Base-by-base conservation (phyloP, 2,888 invertebrate species). In the Cosmia pyralina region DNA sequence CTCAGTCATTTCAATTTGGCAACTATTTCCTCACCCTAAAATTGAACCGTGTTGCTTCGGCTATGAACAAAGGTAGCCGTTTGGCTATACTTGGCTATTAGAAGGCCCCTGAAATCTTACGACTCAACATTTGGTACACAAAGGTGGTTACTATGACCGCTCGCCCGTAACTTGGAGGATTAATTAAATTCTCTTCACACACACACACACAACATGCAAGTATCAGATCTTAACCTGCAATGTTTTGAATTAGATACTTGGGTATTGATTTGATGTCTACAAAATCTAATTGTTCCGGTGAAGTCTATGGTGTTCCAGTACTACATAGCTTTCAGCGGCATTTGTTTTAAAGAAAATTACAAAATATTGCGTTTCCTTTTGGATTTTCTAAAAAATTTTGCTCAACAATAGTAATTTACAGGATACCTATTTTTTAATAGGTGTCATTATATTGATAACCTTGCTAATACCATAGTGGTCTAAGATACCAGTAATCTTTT, bases 131-230 rank as follows among this genome's bases (percentile, higher is more conserved):
- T 89, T 83, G 87, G 70, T 66, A 72, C 69, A 79, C 84, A 82
- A 72, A 80, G 81, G 79, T 78, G 80, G 82, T 78, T 80, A 75
- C 82, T 83, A 84, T 88, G 91, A 86, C 86, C 91, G 84, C 79
- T 91, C 82, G 83, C 46, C 87, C 85, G 83, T 82, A 88, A 90
- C 91, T 87, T 87, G 38, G 68, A 82, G 89, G 84, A 92, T 93
- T 93, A 93, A 93, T 93, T 93, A 92, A 92, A 93, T 93, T 92
- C 91, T 88, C 85, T 86, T 69, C 82, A 75, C 77, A 79, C 78
- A 85, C 84, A 73, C 83, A 65, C 73, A 74, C 72, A 73, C 58
- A 44, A 82, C 69, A 60, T 73, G 13, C 19, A 75, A 52, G 2
- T n/a, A 81, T n/a, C 38, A 15, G 85, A 85, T 87, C 88, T 89